A percentile compares a stretch with the other conserved stretches of the same genome.
These are phyloP conservation scores for Trilocha varians DNA, from an alignment of 2,888 invertebrate species.

Conservation along the genomic window DNA sequence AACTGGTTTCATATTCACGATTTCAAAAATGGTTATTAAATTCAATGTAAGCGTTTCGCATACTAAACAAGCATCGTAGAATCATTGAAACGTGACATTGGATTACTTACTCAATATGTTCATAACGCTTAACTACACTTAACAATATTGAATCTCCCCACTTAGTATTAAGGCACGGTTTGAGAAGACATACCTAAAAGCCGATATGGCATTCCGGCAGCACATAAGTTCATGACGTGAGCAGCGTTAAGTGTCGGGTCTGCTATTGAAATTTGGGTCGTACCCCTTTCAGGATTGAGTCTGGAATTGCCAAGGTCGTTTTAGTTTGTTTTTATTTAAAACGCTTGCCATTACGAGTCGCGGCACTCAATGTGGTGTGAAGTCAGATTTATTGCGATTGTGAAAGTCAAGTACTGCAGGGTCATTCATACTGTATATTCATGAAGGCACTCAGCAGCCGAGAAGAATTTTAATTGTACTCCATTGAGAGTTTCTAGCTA, in stretches of 20 bases:
- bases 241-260: slow-evolving; percentile 41
- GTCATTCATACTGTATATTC: slow-evolving; percentile 37
- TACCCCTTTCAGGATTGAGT: slow-evolving; percentile 32
- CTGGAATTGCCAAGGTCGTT: slow-evolving; percentile 27
- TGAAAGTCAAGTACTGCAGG: slow-evolving; percentile 42
- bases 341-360: slow-evolving; percentile 23
- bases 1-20: slow-evolving; percentile 13
- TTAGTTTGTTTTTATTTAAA: slow-evolving; percentile 47
- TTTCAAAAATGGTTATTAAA: slow-evolving; percentile 28
- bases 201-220: slow-evolving; percentile 36
- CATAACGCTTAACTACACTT: slow-evolving; percentile 16
- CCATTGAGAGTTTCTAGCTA: slow-evolving; percentile 60
- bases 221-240: slow-evolving; percentile 44
- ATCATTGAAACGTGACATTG: slow-evolving; percentile 50
- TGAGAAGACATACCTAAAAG: slow-evolving; percentile 19
- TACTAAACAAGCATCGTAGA: slow-evolving; percentile 48
- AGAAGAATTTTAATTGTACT: slow-evolving; percentile 64
- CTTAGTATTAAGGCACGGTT: slow-evolving; percentile 30
- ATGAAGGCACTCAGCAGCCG: slow-evolving; percentile 40
- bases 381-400: slow-evolving; percentile 52
- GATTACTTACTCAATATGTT: slow-evolving; percentile 30
- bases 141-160: slow-evolving; percentile 21
- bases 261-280: slow-evolving; percentile 37
- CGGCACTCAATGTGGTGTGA: slow-evolving; percentile 38
- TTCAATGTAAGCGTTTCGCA: slow-evolving; percentile 29